These are phyloP conservation scores for Engraulis encrasicolus DNA, from an alignment of 2,113 vertebrate species.

Conservation along the genomic window DNA sequence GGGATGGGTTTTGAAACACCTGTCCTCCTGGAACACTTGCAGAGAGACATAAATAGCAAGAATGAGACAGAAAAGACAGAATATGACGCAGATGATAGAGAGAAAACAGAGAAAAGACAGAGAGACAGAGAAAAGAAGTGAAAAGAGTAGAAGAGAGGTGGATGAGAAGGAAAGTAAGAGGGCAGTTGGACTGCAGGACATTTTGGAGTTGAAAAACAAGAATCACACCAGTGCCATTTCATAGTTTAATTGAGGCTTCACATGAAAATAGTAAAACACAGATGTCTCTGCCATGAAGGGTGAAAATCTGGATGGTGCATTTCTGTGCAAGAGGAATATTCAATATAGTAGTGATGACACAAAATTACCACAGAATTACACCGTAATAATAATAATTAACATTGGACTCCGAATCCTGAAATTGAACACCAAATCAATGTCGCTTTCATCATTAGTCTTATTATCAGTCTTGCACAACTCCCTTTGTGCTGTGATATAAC, in stretches of 20 bases:
- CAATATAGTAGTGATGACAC: constrained; percentile 15
- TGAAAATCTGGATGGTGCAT: constrained; percentile 11
- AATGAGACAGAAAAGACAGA: no score
- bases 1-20: no score
- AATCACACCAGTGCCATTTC: background rate
- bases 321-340: background rate
- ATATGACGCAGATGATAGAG: no score
- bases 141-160: no score
- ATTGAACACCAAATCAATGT: background rate
- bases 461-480: constrained; percentile 21
- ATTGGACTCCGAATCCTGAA: background rate
- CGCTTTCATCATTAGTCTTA: background rate
- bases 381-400: background rate
- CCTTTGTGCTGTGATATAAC: background rate
- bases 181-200: no score
- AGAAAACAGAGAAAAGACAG: no score
- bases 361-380: constrained; percentile 27
- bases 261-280: background rate
- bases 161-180: no score
- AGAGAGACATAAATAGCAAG: no score
- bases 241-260: constrained; percentile 10
- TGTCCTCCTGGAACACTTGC: no score
- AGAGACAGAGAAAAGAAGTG: no score
- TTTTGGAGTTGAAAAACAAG: background rate
- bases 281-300: background rate